Evolutionary conservation across 2,113 vertebrate species (phyloP), one percentile per base, ranked within the genome.

Genomic region (Anser cygnoides): DNA sequence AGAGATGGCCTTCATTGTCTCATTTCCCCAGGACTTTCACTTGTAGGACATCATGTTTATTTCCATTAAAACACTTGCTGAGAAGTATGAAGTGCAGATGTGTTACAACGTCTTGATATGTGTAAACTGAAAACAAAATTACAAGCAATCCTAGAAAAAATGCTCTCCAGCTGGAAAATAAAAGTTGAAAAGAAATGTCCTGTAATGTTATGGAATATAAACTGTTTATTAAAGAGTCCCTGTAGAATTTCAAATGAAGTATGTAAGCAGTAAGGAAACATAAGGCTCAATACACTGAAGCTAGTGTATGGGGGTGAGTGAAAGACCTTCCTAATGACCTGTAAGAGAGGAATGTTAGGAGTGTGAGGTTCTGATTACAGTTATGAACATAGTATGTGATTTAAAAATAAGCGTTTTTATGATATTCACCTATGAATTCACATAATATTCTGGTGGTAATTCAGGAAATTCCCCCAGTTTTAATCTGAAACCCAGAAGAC

Each of bases 51-150:
- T 41, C 15, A 10, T 33, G 25, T 93, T 90, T 95, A 85, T 92
- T 83, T 76, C 49, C 59, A 66, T 87, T 90, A 78, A 94, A 92
- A 84, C 16, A 9, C 20, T 92, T 91, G 63, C 37, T 87, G 73
- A 94, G 73, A 87, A 37, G 23, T 63, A 71, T 59, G 31, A 92
- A 81, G 44, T 39, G 31, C 67, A 88, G 61, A 78, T 11, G 7
- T 61, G 35, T 78, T 70, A 39, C 31, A 21, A 74, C 58, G 67
- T 54, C 58, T 84, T 61, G 18, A 31, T 58, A 83, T 16, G 20
- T 28, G 9, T 50, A 71, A 87, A 90, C 25, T 54, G 59, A 83
- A 91, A 89, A 67, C 8, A 92, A 90, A 87, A 77, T 77, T 76
- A 10, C 63, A 76, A 84, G 80, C 29, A 66, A 59, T 71, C 22